Base-by-base conservation (phyloP, 1,140 invertebrate species). In the Rhagoletis zephyria region DNA sequence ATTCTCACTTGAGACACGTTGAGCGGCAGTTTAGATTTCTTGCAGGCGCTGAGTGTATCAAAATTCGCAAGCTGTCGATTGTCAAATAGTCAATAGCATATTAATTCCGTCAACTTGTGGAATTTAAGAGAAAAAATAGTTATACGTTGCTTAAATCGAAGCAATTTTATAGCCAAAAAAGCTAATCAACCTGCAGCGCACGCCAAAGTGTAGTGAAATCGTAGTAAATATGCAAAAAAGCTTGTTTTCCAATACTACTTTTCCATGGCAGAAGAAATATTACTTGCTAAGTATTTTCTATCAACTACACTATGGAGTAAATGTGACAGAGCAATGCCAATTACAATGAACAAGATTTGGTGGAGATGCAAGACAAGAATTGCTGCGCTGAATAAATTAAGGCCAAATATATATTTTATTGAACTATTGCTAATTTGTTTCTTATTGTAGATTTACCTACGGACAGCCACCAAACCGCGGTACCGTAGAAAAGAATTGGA, bases 31-130 rank as follows among this genome's bases (percentile, higher is more conserved):
- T 19, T 56, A 5, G 56, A 59, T 59, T 1, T 48, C 4, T 3
- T 19, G 12, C 48, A 81, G 48, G 48, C 48, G 74, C 4, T 81
- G 74, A 16, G 9, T 7, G 30, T 81, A 81, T 81, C 42, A 81
- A 81, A 81, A 81, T 81, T 81, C 48, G 74, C 74, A 51, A 81
- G 74, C 48, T 81, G 74, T 81, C 45, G 9, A 56, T 81, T 59
- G n/a, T 19, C 4, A 59, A 42, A 30, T 9, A 10, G 48, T 48
- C 16, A 81, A 81, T 14, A 12, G 74, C 45, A 81, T 81, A 56
- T 81, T 81, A 81, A 81, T 81, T 30, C 30, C 16, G 12, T 16
- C 48, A 81, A 16, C 16, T 30, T 42, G 48, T 9, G 12, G 19
- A 30, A 63, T 5, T 63, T 63, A 63, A 63, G 2, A 5, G 56